Percentiles rank a stretch among this genome's conserved stretches.
phyloP scores from a whole-genome alignment of 2,113 vertebrate species.

The Nothocercus julius region DNA sequence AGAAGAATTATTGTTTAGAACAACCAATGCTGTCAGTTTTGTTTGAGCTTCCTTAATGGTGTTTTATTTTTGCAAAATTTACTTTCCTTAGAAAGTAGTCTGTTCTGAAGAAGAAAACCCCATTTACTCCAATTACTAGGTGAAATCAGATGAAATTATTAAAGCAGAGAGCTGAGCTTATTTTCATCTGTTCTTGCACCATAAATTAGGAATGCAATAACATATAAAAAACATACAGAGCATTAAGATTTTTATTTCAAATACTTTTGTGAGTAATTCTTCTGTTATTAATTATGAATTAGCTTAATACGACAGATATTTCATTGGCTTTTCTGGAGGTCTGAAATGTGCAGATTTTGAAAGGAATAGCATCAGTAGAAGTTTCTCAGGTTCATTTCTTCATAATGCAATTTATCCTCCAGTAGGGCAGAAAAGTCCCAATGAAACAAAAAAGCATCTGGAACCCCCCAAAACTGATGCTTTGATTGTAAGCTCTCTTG shows the following conservation, averaged over 20 bases:
- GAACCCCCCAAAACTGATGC: not conserved
- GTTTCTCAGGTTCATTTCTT: not conserved
- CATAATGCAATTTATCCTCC: not conserved
- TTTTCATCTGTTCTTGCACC: not conserved
- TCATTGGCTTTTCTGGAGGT: not conserved
- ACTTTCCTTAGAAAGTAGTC: not conserved
- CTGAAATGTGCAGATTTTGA: not conserved
- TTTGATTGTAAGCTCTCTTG: not conserved
- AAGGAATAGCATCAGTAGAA: not conserved
- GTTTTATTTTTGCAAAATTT: not conserved
- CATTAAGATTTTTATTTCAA: not conserved
- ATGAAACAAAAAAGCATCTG: not conserved
- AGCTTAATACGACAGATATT: not conserved
- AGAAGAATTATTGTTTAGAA: not conserved
- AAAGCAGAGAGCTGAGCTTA: not conserved
- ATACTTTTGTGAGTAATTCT: not conserved
- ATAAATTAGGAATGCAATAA: not conserved
- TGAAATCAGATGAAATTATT: not conserved
- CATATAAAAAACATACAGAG: not conserved
- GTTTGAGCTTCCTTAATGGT: not conserved
- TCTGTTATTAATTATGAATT: not conserved
- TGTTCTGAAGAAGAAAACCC: not conserved
- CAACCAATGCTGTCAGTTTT: not conserved
- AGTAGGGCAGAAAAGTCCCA: not conserved
- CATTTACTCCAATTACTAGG: not conserved